phyloP scores from a whole-genome alignment of 2,797 vertebrate species.

The Lacerta agilis region DNA sequence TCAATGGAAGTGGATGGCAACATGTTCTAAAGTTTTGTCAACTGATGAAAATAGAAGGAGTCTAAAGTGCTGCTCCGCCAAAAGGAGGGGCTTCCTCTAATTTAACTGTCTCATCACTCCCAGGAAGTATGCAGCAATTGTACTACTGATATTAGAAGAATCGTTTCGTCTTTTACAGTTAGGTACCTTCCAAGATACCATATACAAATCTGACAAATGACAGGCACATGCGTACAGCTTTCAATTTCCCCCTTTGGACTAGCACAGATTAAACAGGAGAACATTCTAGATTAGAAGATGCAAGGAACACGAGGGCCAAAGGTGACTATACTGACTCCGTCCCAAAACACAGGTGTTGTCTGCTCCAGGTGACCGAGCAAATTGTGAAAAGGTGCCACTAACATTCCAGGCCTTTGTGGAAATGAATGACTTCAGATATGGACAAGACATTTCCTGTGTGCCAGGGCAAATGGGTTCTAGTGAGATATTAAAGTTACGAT shows the following conservation, averaged over 20 bases:
- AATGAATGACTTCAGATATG: slow-evolving; percentile 48
- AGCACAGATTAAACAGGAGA: slow-evolving; percentile 26
- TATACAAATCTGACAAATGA: background rate
- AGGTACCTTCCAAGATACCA: background rate
- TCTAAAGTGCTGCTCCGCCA: slow-evolving; percentile 30
- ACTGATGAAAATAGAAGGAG: slow-evolving; percentile 45
- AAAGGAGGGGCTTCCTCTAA: slow-evolving; percentile 24
- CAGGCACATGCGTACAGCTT: background rate
- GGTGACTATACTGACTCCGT: slow-evolving; percentile 39
- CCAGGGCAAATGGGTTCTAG: background rate
- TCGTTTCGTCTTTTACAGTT: background rate
- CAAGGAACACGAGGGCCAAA: background rate
- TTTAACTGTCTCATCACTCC: slow-evolving; percentile 30
- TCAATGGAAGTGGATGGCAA: slow-evolving; percentile 62
- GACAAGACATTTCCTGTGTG: slow-evolving; percentile 53
- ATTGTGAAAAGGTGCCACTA: slow-evolving; percentile 56
- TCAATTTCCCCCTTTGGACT: background rate
- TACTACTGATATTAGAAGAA: background rate
- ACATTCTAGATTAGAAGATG: slow-evolving; percentile 15
- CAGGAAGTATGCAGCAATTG: slow-evolving; percentile 35
- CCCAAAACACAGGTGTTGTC: slow-evolving; percentile 67
- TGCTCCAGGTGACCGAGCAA: slow-evolving; percentile 52
- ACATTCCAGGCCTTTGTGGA: slow-evolving; percentile 60
- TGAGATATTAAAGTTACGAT: background rate
- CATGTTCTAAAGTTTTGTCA: background rate